phyloP scores from a whole-genome alignment of 1,140 invertebrate species.

The Brachionus koreanus region DNA sequence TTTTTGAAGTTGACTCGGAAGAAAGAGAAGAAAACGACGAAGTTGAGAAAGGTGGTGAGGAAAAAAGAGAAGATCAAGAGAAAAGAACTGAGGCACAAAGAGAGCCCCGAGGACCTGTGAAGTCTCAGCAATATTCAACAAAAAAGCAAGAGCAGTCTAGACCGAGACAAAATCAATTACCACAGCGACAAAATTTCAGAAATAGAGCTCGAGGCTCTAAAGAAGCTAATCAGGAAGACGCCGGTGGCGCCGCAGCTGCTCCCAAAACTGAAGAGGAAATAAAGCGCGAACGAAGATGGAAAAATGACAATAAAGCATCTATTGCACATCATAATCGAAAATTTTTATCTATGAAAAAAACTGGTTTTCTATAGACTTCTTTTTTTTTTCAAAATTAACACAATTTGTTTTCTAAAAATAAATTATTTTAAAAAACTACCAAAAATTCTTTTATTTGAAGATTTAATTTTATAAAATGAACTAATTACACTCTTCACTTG shows the following conservation, averaged over 20 bases:
- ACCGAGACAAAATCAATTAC: background rate
- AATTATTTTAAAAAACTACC: background rate
- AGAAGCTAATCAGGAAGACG: background rate
- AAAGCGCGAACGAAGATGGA: conserved; percentile 30
- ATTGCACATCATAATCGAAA: conserved; percentile 42
- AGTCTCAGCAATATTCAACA: background rate
- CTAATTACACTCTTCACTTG: background rate
- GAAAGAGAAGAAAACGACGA: background rate
- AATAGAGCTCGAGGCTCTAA: background rate
- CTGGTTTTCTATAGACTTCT: background rate
- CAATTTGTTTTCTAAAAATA: background rate
- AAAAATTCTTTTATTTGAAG: background rate
- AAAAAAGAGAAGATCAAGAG: background rate
- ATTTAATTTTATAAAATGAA: background rate
- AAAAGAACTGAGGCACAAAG: background rate
- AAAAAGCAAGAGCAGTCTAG: background rate
- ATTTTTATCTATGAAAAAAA: conserved; percentile 33
- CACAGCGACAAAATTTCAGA: conserved; percentile 15
- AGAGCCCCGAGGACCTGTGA: background rate
- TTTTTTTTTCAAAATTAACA: background rate
- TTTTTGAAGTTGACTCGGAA: background rate
- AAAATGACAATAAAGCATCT: conserved; percentile 40
- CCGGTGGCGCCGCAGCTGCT: background rate
- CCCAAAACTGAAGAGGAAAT: conserved; percentile 38
- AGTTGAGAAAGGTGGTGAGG: background rate